Conservation (phyloP, 2,888 invertebrate species). For the Caenorhabditis sp. region DNA sequence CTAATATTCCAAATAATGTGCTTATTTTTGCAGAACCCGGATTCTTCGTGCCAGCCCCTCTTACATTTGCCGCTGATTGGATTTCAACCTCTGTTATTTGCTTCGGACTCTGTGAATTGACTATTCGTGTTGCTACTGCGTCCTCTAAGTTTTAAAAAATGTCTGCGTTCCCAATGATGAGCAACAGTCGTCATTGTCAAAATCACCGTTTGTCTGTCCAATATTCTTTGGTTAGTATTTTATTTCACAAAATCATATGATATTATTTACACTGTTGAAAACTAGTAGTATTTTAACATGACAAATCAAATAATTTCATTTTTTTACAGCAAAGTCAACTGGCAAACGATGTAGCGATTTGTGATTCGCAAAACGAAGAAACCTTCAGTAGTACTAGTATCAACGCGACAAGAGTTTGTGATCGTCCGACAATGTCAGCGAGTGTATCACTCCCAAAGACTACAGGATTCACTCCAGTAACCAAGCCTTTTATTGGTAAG, state of each 20-base stretch:
- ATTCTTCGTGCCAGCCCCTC: conserved; percentile 36
- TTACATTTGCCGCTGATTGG: conserved; percentile 57
- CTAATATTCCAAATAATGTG: background rate
- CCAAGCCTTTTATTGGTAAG: conserved; percentile 28
- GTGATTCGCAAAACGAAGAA: background rate
- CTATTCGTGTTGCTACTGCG: conserved; percentile 61
- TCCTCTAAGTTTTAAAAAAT: conserved; percentile 48
- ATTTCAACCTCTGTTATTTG: conserved; percentile 65
- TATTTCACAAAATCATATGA: background rate
- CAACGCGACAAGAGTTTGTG: conserved; percentile 5
- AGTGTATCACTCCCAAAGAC: conserved; percentile 8
- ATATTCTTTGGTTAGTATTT: conserved; percentile 16
- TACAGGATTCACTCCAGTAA: conserved; percentile 14
- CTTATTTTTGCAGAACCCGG: conserved; percentile 17
- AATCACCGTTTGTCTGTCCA: conserved; percentile 25
- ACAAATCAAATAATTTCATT: background rate
- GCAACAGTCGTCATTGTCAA: conserved; percentile 48
- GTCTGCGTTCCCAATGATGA: conserved; percentile 56
- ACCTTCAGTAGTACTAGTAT: background rate
- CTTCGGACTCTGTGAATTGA: conserved; percentile 66
- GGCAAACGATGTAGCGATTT: background rate
- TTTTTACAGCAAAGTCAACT: background rate
- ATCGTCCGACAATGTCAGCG: conserved; percentile 2
- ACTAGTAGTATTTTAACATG: background rate
- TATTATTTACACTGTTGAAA: background rate